Evolutionary conservation across 2,888 invertebrate genomes (phyloP).

Genomic region (Euzetes globulus): DNA sequence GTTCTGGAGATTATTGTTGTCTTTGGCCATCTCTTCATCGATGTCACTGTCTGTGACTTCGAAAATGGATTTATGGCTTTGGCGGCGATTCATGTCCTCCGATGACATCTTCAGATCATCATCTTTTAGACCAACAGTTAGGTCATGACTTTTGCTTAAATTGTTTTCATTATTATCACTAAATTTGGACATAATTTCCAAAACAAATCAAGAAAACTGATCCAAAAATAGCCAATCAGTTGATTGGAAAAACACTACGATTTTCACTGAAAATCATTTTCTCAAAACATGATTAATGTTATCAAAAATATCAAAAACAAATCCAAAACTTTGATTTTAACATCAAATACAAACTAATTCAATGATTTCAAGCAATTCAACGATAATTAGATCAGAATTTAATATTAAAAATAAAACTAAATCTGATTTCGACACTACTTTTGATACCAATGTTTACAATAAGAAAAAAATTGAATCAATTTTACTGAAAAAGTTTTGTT

Average conservation of each 20-base stretch:
- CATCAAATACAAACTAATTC: too few relatives aligned
- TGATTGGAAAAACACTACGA: neutral
- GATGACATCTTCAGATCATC: neutral
- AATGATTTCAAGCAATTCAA: too few relatives aligned
- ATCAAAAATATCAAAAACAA: neutral
- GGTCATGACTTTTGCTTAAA: too few relatives aligned
- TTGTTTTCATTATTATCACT: neutral
- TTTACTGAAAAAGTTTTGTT: too few relatives aligned
- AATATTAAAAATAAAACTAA: too few relatives aligned
- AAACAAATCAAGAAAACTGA: neutral
- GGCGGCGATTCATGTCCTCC: neutral
- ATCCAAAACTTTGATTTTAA: neutral
- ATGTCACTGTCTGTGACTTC: constrained; percentile 14
- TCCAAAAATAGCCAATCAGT: neutral
- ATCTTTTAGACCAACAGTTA: neutral
- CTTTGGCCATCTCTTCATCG: constrained; percentile 19
- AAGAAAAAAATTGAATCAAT: too few relatives aligned
- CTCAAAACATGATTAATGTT: neutral
- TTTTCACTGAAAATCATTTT: neutral
- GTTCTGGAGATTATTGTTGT: constrained; percentile 10
- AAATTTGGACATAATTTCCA: neutral
- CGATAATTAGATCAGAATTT: too few relatives aligned
- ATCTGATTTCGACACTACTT: too few relatives aligned
- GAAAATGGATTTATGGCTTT: constrained; percentile 1
- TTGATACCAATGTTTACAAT: too few relatives aligned